Conservation (phyloP, 2,888 invertebrate species). For the Ligdia adustata region DNA sequence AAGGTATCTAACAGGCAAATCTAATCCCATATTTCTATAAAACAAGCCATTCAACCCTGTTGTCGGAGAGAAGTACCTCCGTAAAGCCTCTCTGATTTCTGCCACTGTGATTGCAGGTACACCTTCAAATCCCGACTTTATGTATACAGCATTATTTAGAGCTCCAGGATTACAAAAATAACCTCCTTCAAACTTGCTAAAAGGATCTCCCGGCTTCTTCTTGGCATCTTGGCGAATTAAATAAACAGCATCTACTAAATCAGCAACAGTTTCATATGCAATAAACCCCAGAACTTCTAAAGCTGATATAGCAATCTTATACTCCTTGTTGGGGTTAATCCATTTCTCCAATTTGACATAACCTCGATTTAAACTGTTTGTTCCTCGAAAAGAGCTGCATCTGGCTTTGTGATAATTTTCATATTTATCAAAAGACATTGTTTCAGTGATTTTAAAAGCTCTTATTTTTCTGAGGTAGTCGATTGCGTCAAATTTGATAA, state of each 20-base stretch:
- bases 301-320: slow-evolving; percentile 85
- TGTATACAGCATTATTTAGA: slow-evolving; percentile 82
- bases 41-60: slow-evolving; percentile 82
- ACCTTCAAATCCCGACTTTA: slow-evolving; percentile 85
- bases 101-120: slow-evolving; percentile 89
- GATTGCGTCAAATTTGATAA: slow-evolving; percentile 80
- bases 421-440: slow-evolving; percentile 85
- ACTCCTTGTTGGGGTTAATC: slow-evolving; percentile 85
- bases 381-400: slow-evolving; percentile 86
- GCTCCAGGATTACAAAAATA: slow-evolving; percentile 86
- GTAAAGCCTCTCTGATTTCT: slow-evolving; percentile 92
- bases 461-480: slow-evolving; percentile 84
- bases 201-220: slow-evolving; percentile 87
- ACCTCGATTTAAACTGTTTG: slow-evolving; percentile 76
- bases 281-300: slow-evolving; percentile 92
- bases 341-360: slow-evolving; percentile 85
- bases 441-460: slow-evolving; percentile 82
- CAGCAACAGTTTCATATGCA: slow-evolving; percentile 95
- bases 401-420: slow-evolving; percentile 91
- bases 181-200: slow-evolving; percentile 86
- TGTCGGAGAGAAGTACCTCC: slow-evolving; percentile 87
- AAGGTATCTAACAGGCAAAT: slow-evolving; percentile 66
- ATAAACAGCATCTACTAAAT: slow-evolving; percentile 93
- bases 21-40: slow-evolving; percentile 74
- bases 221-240: slow-evolving; percentile 90